Conservation (phyloP, 2,888 invertebrate genomes). For the Caprella mutica region DNA sequence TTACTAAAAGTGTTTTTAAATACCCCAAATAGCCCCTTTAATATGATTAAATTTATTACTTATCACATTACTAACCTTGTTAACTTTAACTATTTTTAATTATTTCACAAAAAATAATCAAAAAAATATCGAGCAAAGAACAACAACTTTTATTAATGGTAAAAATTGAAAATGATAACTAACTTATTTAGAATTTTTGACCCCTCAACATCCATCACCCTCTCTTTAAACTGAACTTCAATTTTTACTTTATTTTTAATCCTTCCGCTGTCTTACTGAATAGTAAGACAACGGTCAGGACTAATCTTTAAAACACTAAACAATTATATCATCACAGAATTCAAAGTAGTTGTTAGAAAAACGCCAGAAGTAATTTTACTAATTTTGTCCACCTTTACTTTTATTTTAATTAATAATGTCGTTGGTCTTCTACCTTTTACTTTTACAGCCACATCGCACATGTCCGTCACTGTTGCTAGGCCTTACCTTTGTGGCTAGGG, state of each 20-base stretch:
- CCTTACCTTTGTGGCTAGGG: slow-evolving; percentile 52
- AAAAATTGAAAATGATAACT: slow-evolving; percentile 52
- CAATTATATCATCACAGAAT: not conserved
- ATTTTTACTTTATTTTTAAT: slow-evolving; percentile 46
- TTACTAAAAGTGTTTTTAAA: slow-evolving; percentile 52
- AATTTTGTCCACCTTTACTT: slow-evolving; percentile 49
- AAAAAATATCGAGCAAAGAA: slow-evolving; percentile 38
- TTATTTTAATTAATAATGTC: slow-evolving; percentile 56
- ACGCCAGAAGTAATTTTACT: slow-evolving; percentile 37
- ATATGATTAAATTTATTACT: slow-evolving; percentile 45
- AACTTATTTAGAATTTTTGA: slow-evolving; percentile 59
- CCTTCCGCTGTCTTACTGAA: slow-evolving; percentile 48
- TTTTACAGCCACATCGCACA: slow-evolving; percentile 56
- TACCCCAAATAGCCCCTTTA: slow-evolving; percentile 57
- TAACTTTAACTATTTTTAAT: slow-evolving; percentile 48
- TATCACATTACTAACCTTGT: slow-evolving; percentile 42
- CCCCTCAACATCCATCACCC: slow-evolving; percentile 47
- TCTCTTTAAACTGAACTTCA: slow-evolving; percentile 53
- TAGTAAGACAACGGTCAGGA: slow-evolving; percentile 42
- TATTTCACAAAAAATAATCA: slow-evolving; percentile 40
- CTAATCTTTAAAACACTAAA: not conserved
- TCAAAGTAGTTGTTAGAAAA: not conserved
- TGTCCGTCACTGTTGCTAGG: slow-evolving; percentile 49
- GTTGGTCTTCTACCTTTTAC: slow-evolving; percentile 58
- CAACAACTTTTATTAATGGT: slow-evolving; percentile 37